Evolutionary conservation across 2,797 vertebrate genomes (phyloP).

Genomic region (Danio tinwini): DNA sequence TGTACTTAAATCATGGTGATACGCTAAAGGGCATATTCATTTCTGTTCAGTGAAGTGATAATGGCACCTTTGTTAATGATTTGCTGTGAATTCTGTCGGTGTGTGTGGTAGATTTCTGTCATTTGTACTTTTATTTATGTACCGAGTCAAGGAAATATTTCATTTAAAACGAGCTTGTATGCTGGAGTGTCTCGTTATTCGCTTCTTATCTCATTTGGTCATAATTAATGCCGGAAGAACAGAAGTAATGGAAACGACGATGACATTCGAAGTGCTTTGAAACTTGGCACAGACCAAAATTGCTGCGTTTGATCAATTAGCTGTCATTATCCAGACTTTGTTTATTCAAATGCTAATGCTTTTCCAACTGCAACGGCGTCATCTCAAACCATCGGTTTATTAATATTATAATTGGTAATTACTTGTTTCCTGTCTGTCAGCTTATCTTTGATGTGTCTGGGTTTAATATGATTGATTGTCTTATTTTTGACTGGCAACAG

Average conservation of each 20-base stretch:
- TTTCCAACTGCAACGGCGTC: constrained; percentile 27
- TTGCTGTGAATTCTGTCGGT: constrained; percentile 45
- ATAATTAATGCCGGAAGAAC: constrained; percentile 23
- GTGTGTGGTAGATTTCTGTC: constrained; percentile 27
- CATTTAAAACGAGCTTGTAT: constrained; percentile 4
- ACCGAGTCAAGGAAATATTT: constrained; percentile 20
- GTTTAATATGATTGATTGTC: constrained; percentile 20
- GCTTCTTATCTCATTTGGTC: constrained; percentile 23
- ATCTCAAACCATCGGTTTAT: constrained; percentile 26
- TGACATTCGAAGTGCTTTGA: neutral
- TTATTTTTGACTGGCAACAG: constrained; percentile 29
- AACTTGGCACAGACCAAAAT: neutral
- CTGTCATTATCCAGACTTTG: constrained; percentile 30
- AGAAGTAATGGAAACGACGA: constrained; percentile 23
- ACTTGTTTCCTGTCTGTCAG: constrained; percentile 30
- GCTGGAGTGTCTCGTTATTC: constrained; percentile 6
- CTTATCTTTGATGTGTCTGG: constrained; percentile 29
- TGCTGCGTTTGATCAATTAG: constrained; percentile 23
- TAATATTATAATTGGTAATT: constrained; percentile 20
- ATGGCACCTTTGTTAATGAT: constrained; percentile 36
- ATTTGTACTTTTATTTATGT: constrained; percentile 35
- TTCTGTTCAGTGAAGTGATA: constrained; percentile 26
- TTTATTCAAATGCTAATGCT: constrained; percentile 27
- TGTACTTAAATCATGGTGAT: constrained; percentile 38
- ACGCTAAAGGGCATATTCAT: constrained; percentile 9